phyloP scores from a whole-genome alignment of 2,797 vertebrate genomes.

The Alauda arvensis region DNA sequence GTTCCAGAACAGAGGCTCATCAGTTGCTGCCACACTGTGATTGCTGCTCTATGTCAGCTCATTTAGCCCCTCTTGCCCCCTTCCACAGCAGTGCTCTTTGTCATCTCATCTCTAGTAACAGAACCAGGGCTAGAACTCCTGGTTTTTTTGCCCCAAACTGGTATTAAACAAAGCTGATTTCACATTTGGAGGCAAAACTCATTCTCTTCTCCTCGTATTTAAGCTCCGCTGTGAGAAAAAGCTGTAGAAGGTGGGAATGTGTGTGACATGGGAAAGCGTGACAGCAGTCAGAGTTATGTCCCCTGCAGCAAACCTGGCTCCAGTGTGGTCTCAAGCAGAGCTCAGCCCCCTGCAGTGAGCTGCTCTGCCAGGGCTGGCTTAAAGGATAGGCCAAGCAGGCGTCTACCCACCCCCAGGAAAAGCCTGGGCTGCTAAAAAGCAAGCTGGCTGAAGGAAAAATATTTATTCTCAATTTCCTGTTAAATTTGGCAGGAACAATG shows the following conservation, averaged over 20 bases:
- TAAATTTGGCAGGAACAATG: slow-evolving; percentile 48
- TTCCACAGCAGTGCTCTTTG: background rate
- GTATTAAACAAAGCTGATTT: background rate
- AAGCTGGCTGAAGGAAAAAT: slow-evolving; percentile 38
- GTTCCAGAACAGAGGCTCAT: background rate
- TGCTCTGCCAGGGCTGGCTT: slow-evolving; percentile 47
- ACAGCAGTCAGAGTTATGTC: background rate
- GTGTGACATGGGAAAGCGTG: background rate
- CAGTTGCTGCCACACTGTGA: background rate
- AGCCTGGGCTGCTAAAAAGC: slow-evolving; percentile 13
- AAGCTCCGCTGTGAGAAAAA: background rate
- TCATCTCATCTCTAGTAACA: background rate
- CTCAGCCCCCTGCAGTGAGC: background rate
- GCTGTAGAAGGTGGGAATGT: background rate
- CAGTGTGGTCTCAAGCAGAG: slow-evolving; percentile 4
- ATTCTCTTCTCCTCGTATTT: background rate
- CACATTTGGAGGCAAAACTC: background rate
- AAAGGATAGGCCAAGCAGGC: slow-evolving; percentile 40
- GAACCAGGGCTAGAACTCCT: background rate
- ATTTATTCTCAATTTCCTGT: slow-evolving; percentile 63
- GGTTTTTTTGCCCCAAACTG: background rate
- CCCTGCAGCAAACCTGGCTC: slow-evolving; percentile 1
- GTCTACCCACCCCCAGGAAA: slow-evolving; percentile 40
- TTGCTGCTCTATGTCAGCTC: background rate
- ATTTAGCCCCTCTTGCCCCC: background rate